phyloP scores from a whole-genome alignment of 2,888 invertebrate genomes.

The Cactoblastis cactorum region DNA sequence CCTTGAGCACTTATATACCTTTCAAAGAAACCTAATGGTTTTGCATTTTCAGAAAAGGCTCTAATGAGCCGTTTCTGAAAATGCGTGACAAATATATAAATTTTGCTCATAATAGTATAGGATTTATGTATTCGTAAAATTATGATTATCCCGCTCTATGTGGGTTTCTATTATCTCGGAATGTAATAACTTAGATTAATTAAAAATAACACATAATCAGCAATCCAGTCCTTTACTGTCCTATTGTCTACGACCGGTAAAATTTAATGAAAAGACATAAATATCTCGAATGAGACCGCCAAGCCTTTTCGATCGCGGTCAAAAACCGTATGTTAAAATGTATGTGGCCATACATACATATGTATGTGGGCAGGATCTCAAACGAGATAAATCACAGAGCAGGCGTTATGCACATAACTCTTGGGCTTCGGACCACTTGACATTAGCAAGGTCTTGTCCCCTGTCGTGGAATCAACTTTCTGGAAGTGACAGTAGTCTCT shows the following conservation, averaged over 20 bases:
- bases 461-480: slow-evolving; percentile 24
- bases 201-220: background rate
- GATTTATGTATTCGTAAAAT: no score
- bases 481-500: slow-evolving; percentile 14
- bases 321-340: slow-evolving; percentile 49
- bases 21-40: no score
- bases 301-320: slow-evolving; percentile 36
- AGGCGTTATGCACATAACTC: slow-evolving; percentile 70
- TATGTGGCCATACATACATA: slow-evolving; percentile 49
- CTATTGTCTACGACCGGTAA: slow-evolving; percentile 19
- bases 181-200: no score
- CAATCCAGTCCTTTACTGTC: slow-evolving; percentile 13
- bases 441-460: slow-evolving; percentile 61
- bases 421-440: slow-evolving; percentile 62
- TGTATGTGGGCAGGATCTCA: slow-evolving; percentile 55
- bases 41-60: no score
- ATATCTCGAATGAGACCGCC: slow-evolving; percentile 34
- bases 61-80: no score
- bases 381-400: slow-evolving; percentile 65
- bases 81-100: no score
- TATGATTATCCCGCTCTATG: no score
- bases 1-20: no score
- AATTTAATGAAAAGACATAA: slow-evolving; percentile 36
- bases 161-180: no score
- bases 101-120: no score